Base-by-base conservation (phyloP, 2,888 invertebrate genomes). In the Ephialtes manifestator region DNA sequence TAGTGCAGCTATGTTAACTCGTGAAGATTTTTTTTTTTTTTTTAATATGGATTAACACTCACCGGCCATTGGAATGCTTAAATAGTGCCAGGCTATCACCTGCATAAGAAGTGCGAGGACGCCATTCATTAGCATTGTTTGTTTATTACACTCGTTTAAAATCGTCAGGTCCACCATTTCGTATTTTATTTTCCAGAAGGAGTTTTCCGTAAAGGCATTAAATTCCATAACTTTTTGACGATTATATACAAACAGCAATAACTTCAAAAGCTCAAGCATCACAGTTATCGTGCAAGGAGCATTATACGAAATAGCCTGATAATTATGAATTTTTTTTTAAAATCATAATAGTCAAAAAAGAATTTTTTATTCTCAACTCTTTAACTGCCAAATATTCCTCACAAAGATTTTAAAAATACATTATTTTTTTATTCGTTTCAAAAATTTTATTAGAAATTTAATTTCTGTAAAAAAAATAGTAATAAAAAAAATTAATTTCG, bases 41-140 rank as follows among this genome's bases (percentile, higher is more conserved):
- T 28, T 13, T 15, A 39, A 15, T 53, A 31, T 39, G 35, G 31
- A 58, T n/a, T n/a, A 80, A 60, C 43, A 85, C 89, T 88, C 51
- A 89, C 91, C 89, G n/a, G 89, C 35, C 35, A 90, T 77, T 3
- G 91, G 89, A 35, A 87, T 78, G n/a, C 82, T 72, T 28, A 89
- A 31, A 74, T 89, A 89, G 80, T 88, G 84, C 87, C 85, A 87
- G 4, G 77, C 83, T 7, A 89, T 86, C 5, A 77, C 48, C 68
- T 88, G 88, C 43, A 88, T 83, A 8, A 86, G 11, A 55, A 87
- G 15, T 0, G 83, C 67, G 11, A 88, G 84, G 7, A 70, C n/a
- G 11, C 60, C 60, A 31, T 85, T 81, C 15, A 77, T 79, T 58
- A 81, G 71, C 67, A 84, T 87, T 18, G 88, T 87, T 7, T 55